Conservation (phyloP, 37 sponge, comb jelly and placozoan species). For the Mnemiopsis leidyi region DNA sequence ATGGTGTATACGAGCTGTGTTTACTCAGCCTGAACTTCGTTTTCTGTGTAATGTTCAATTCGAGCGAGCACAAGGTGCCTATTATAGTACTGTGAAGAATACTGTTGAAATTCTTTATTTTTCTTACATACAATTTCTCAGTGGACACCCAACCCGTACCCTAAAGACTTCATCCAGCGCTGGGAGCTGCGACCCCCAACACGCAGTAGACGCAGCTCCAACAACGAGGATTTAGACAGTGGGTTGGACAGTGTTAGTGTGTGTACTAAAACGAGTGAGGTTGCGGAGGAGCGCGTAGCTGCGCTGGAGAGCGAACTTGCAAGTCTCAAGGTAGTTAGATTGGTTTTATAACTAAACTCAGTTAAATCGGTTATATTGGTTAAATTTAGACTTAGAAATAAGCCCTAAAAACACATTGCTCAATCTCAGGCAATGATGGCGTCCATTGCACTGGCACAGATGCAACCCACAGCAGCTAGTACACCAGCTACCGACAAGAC, state of each 20-base stretch:
- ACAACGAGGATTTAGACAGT: constrained; percentile 37
- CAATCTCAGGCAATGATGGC: constrained; percentile 47
- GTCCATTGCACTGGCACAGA: constrained; percentile 1
- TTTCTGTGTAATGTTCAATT: no score
- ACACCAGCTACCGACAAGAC: not conserved
- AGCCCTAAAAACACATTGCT: not conserved
- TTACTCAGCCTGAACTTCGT: no score
- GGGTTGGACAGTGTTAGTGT: constrained; percentile 43
- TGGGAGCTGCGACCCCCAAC: constrained; percentile 25
- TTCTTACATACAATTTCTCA: not conserved
- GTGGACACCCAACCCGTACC: constrained; percentile 54
- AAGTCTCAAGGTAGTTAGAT: constrained; percentile 10
- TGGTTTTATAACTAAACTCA: no score
- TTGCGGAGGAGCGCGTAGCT: constrained; percentile 46
- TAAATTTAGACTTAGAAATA: not conserved
- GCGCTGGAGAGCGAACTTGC: constrained; percentile 48
- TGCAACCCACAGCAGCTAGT: constrained; percentile 38
- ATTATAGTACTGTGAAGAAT: no score
- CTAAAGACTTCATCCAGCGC: constrained; percentile 31
- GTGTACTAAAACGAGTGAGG: not conserved
- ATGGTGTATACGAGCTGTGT: no score
- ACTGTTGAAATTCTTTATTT: no score
- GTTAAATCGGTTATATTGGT: not conserved
- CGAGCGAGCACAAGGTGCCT: no score
- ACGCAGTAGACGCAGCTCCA: not conserved